Evolutionary conservation across 2,113 vertebrate species (phyloP), one percentile per base, ranked within the genome.

Genomic region (Hucho hucho): DNA sequence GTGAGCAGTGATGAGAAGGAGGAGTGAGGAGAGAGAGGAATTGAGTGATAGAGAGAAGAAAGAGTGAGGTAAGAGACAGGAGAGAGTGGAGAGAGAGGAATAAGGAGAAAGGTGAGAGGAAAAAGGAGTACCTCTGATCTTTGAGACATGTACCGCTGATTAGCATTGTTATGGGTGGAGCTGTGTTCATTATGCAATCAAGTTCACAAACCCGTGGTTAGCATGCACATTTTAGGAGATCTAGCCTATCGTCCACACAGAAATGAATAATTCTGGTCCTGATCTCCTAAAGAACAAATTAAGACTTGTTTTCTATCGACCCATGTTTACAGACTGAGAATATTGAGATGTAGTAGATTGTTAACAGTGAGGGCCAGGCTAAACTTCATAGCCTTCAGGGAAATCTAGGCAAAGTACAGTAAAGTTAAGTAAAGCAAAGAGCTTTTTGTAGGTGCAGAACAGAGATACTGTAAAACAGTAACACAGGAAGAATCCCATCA

Each of bases 211-310:
- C 13, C 46, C 4, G n/a, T 63, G 20, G 59, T 24, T 32, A 12
- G 59, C 59, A 22, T 63, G 6, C 7, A 63, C 24, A 32, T 49
- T 28, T 58, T 29, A 29, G 11, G n/a, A 73, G 11, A 63, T 76
- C 64, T 24, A 67, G 12, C 32, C 32, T 24, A 24, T 59, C 68
- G 69, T 79, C 79, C 70, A 72, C 72, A 74, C 65, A 69, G 37
- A 56, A 26, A 82, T 70, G 67, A 70, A 77, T 73, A 43, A 70
- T 24, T 73, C 58, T 47, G 29, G 59, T 79, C 75, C 24, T 69
- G 74, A 16, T 47, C 68, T 25, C 75, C 20, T 58, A 25, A 80
- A 70, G 64, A 78, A 72, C 66, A 78, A 84, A 81, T 75, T 72
- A 11, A 25, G 24, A 24, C 73, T 66, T 69, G 73, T 64, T 3